phyloP scores from a whole-genome alignment of 2,797 vertebrate species.

The Chaenodraco wilsoni region DNA sequence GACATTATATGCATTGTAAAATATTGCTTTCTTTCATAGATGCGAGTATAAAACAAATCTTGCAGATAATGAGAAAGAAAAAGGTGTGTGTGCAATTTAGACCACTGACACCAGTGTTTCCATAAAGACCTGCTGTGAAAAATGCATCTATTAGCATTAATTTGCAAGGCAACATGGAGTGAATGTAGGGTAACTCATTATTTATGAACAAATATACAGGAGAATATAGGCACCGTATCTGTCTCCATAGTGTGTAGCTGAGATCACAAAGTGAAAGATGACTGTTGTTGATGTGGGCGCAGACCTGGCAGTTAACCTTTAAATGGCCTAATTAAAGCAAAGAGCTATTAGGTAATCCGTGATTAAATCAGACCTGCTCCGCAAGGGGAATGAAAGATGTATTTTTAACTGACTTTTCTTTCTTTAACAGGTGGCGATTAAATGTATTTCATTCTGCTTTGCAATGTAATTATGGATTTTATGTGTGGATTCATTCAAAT shows the following conservation, averaged over 20 bases:
- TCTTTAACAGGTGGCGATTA: background rate
- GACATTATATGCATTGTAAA: background rate
- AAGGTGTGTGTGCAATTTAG: background rate
- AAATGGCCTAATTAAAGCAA: constrained; percentile 76
- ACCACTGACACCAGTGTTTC: constrained; percentile 10
- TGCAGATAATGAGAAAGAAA: constrained; percentile 6
- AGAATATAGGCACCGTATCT: background rate
- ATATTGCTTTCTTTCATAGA: background rate
- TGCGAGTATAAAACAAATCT: background rate
- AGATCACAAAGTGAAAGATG: constrained; percentile 49
- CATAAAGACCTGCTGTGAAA: constrained; percentile 11
- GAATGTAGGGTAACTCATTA: constrained; percentile 23
- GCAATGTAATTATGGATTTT: constrained; percentile 5
- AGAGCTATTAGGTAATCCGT: constrained; percentile 64
- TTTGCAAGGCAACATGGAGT: background rate
- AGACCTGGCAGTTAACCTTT: constrained; percentile 79
- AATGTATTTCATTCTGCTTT: constrained; percentile 10
- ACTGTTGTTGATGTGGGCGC: constrained; percentile 46
- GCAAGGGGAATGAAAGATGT: constrained; percentile 39
- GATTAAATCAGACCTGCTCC: constrained; percentile 68
- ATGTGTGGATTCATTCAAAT: background rate
- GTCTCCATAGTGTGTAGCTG: constrained; percentile 14
- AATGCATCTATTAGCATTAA: background rate
- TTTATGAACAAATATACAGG: background rate
- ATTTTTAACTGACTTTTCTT: constrained; percentile 43